Evolutionary conservation across 1,140 invertebrate species (phyloP).

Genomic region (Teleopsis dalmanni): DNA sequence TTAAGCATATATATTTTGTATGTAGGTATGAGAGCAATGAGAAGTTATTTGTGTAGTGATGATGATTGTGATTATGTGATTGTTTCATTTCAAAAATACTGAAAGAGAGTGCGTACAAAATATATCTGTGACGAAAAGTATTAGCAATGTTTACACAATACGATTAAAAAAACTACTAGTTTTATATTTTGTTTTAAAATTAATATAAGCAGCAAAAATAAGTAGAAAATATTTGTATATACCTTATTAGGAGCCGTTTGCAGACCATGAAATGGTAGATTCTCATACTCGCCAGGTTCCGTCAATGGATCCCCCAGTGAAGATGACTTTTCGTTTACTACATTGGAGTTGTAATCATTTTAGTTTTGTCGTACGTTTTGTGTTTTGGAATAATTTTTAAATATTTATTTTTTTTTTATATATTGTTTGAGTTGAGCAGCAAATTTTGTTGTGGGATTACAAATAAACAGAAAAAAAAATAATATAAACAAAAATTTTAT

Average conservation of each 20-base stretch:
- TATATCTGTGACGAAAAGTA: too few relatives aligned
- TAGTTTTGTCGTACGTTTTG: slow-evolving; percentile 9
- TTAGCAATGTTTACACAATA: too few relatives aligned
- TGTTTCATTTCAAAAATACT: too few relatives aligned
- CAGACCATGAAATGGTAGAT: slow-evolving; percentile 86
- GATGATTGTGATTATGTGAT: too few relatives aligned
- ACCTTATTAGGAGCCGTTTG: slow-evolving; percentile 87
- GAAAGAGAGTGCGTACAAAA: too few relatives aligned
- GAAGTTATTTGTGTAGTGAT: too few relatives aligned
- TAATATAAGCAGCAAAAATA: too few relatives aligned
- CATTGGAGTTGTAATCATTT: slow-evolving; percentile 8
- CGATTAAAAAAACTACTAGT: too few relatives aligned
- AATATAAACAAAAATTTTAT: slow-evolving; percentile 5
- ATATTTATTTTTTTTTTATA: slow-evolving; percentile 1
- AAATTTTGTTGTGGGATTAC: not conserved
- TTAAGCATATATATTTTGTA: too few relatives aligned
- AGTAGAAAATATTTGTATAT: slow-evolving; percentile 31
- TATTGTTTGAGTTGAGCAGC: not conserved
- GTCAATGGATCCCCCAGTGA: slow-evolving; percentile 44
- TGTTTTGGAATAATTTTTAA: not conserved
- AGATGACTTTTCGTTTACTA: slow-evolving; percentile 44
- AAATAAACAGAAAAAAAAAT: not conserved
- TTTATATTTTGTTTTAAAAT: too few relatives aligned
- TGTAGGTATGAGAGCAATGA: too few relatives aligned
- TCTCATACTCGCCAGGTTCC: slow-evolving; percentile 77